phyloP scores from a whole-genome alignment of 2,797 vertebrate species.

The Caiman crocodilus region DNA sequence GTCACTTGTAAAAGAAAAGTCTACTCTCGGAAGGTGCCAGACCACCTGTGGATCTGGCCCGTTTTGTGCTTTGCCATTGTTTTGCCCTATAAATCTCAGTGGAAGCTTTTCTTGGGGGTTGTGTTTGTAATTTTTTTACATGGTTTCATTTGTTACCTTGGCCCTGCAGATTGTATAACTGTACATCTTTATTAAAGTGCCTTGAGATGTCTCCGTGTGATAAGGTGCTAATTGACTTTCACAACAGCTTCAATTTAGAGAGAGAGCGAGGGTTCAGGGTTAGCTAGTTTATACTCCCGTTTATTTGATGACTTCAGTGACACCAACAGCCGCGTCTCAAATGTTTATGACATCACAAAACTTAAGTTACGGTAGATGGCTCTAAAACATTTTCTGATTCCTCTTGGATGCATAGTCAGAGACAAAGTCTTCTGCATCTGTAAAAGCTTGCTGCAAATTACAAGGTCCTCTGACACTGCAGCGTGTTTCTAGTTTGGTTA shows the following conservation, averaged over 20 bases:
- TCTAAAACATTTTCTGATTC: constrained; percentile 5
- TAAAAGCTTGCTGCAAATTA: background rate
- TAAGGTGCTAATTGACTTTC: constrained; percentile 75
- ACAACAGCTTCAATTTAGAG: too few relatives aligned
- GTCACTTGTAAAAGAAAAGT: background rate
- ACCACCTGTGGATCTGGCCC: background rate
- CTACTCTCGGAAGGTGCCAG: background rate
- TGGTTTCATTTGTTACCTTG: constrained; percentile 55
- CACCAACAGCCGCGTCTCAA: constrained; percentile 34
- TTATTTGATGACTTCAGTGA: constrained; percentile 18
- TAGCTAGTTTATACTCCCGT: background rate
- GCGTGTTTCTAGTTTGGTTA: background rate
- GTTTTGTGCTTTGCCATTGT: background rate
- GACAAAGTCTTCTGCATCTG: background rate
- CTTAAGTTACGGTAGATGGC: background rate
- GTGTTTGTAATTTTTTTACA: background rate
- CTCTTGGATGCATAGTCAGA: background rate
- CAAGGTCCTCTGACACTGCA: constrained; percentile 21
- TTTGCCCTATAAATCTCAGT: constrained; percentile 20
- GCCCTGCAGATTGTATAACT: background rate
- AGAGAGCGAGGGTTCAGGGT: constrained; percentile 57
- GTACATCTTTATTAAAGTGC: constrained; percentile 42
- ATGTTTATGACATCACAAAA: constrained; percentile 8
- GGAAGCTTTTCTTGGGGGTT: background rate
- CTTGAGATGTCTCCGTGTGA: constrained; percentile 48